Evolutionary conservation across 2,888 invertebrate species (phyloP).

Genomic region (Dugesia japonica): DNA sequence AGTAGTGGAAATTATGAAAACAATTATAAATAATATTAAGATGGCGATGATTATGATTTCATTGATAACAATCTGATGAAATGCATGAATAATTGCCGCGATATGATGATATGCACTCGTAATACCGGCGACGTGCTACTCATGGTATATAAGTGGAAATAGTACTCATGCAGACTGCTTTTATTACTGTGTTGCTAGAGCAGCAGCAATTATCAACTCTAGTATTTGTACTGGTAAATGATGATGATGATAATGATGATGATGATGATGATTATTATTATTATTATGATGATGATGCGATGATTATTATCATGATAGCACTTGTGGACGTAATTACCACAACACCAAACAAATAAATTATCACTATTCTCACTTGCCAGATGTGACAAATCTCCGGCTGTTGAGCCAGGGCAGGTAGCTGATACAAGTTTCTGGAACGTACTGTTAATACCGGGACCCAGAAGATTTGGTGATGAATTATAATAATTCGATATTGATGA

Average conservation of each 20-base stretch:
- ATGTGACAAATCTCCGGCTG: neutral
- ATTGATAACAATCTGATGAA: no score
- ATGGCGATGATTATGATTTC: no score
- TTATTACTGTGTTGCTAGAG: neutral
- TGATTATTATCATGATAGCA: neutral
- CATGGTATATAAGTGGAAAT: neutral
- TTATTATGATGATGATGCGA: neutral
- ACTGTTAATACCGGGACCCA: neutral
- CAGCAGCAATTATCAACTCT: no score
- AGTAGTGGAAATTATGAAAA: no score
- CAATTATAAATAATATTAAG: no score
- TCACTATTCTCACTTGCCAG: neutral
- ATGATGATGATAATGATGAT: no score
- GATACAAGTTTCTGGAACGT: neutral
- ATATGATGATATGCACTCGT: neutral
- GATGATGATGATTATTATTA: neutral
- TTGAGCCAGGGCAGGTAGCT: constrained; percentile 10
- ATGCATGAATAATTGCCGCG: no score
- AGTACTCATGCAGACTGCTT: neutral
- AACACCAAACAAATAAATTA: constrained; percentile 14
- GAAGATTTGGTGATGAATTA: neutral
- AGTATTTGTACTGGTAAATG: no score
- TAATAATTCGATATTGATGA: neutral
- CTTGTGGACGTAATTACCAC: neutral
- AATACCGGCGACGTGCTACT: neutral